Conservation (phyloP, 2,797 vertebrate species). For the Menidia menidia region DNA sequence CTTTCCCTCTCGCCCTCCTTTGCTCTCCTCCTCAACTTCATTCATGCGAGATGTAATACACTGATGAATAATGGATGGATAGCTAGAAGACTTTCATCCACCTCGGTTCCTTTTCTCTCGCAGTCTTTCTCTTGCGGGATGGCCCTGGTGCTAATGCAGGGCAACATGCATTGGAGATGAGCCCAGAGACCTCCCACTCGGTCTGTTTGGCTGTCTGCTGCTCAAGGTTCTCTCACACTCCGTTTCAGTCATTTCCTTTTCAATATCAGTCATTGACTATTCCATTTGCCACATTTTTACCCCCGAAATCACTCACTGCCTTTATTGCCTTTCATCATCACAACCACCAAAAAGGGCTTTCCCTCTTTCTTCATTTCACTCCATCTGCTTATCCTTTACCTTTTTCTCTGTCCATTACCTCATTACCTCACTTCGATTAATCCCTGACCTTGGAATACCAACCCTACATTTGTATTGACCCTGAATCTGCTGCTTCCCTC, state of each 20-base stretch:
- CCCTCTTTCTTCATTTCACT: conserved; percentile 20
- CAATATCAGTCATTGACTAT: conserved; percentile 27
- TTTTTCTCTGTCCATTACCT: conserved; percentile 38
- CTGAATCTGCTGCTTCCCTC: conserved; percentile 33
- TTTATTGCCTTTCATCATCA: conserved; percentile 13
- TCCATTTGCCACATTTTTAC: conserved; percentile 7
- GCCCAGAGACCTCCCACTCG: conserved; percentile 79
- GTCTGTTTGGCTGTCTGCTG: conserved; percentile 74
- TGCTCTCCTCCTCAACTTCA: conserved; percentile 54
- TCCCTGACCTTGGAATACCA: conserved; percentile 65
- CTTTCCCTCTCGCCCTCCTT: conserved; percentile 15
- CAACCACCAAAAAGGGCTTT: conserved; percentile 13
- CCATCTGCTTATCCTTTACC: conserved; percentile 42
- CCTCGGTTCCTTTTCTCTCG: conserved; percentile 69
- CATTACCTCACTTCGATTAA: conserved; percentile 58
- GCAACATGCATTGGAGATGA: conserved; percentile 80
- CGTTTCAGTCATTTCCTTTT: conserved; percentile 29
- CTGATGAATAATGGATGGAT: conserved; percentile 86
- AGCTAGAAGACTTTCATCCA: conserved; percentile 80
- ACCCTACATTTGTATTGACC: conserved; percentile 67
- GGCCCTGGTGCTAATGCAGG: conserved; percentile 78
- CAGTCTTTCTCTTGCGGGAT: conserved; percentile 61
- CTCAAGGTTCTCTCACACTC: conserved; percentile 50
- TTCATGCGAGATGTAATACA: conserved; percentile 82
- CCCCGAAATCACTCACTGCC: background rate